Conservation (phyloP, 2,113 vertebrate species). For the Rhadina sibilatrix region DNA sequence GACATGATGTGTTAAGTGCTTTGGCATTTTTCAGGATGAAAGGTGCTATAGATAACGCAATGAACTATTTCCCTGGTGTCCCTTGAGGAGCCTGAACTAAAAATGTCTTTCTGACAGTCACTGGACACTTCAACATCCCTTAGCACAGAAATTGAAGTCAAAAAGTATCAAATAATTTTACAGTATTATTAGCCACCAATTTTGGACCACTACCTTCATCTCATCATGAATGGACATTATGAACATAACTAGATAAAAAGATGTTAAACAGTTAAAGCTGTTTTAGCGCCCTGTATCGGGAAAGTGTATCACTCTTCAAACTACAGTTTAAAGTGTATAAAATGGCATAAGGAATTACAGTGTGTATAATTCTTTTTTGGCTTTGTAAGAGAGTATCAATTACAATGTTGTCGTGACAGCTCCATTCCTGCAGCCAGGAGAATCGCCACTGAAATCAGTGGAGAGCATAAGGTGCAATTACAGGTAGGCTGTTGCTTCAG, state of each 20-base stretch:
- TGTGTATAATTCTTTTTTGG: fast-evolving
- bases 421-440: background rate
- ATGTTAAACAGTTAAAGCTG: too few relatives aligned
- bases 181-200: too few relatives aligned
- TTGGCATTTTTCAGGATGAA: background rate
- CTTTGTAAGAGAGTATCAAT: background rate
- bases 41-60: background rate
- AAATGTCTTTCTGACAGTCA: background rate
- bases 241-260: background rate
- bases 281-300: background rate
- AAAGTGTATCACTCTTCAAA: background rate
- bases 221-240: background rate
- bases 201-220: background rate
- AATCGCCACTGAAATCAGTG: fast-evolving
- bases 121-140: background rate
- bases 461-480: background rate
- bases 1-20: background rate
- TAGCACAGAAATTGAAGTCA: background rate
- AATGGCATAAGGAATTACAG: background rate
- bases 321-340: background rate
- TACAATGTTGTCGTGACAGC: background rate
- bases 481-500: background rate
- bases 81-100: background rate
- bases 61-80: background rate
- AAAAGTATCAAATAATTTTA: background rate